Conservation (phyloP, 2,888 invertebrate genomes). For the Drosophila colorata region DNA sequence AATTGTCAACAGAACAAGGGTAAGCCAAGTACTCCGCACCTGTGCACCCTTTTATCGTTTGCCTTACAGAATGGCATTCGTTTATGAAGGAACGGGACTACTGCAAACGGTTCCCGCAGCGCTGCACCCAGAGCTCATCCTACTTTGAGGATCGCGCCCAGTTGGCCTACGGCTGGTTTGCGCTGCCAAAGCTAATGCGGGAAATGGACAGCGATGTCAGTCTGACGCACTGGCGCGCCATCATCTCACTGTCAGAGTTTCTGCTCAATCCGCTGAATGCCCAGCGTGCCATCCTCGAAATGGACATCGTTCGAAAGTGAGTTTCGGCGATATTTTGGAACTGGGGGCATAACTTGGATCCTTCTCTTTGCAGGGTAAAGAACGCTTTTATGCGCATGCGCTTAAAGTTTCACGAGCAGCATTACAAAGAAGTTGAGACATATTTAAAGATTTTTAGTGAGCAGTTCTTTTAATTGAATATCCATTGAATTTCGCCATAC, state of each 20-base stretch:
- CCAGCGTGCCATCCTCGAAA: constrained; percentile 72
- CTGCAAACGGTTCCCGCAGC: constrained; percentile 28
- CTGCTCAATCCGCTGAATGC: constrained; percentile 77
- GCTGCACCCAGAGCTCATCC: constrained; percentile 50
- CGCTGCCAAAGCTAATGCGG: constrained; percentile 76
- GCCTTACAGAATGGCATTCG: constrained; percentile 40
- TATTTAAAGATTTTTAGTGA: constrained; percentile 66
- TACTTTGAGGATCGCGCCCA: constrained; percentile 73
- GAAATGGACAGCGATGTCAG: constrained; percentile 72
- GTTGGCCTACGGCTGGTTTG: constrained; percentile 77
- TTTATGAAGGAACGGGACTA: constrained; percentile 35
- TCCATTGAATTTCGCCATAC: not conserved
- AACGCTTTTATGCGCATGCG: constrained; percentile 65
- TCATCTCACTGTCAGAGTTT: constrained; percentile 77
- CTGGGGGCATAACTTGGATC: not conserved
- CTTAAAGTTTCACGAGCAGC: constrained; percentile 33
- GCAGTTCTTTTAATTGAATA: not conserved
- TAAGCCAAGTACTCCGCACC: not conserved
- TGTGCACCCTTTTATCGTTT: not conserved
- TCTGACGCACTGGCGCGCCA: constrained; percentile 70
- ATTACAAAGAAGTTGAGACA: constrained; percentile 52
- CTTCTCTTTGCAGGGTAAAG: constrained; percentile 45
- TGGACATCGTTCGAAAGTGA: constrained; percentile 79
- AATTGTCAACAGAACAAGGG: constrained; percentile 52
- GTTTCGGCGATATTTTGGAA: constrained; percentile 3